Evolutionary conservation across 2,113 vertebrate species (phyloP), one percentile per base, ranked within the genome.

Genomic region (Macquaria ambigua): DNA sequence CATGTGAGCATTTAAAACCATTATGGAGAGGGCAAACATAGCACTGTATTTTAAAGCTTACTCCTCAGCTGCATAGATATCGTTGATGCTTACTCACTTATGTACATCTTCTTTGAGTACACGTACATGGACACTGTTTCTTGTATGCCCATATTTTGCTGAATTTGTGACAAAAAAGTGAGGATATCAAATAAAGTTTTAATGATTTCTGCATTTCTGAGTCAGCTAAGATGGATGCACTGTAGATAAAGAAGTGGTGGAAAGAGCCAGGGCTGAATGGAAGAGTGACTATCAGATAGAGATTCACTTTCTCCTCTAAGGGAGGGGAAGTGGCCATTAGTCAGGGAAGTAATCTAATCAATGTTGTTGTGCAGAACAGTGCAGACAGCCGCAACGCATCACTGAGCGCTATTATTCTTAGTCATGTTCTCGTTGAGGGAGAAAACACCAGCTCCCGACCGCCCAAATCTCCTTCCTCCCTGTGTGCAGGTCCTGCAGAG

Each of bases 321-420:
- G 93, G 93, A 93, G 92, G 92, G 86, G 89, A 93, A 90, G 90
- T 85, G 74, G 86, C 83, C 91, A 93, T 94, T 95, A 93, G 93
- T 95, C 93, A 95, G 86, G 82, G 89, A 90, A 82, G 87, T 93
- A 94, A 94, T 93, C 91, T 92, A 94, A 94, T 95, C 90, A 94
- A 81, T 88, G 90, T 87, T 93, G 93, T 91, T 90, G 92, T 91
- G 89, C 91, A 93, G 91, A 93, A 86, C 87, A 81, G 90, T 70
- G 87, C 79, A 84, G 94, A 90, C 90, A 89, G 90, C 87, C 64
- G 81, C 77, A 75, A 81, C 89, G 87, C 91, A 91, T 90, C 90
- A 77, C 89, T 41, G 83, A 81, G 84, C 76, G 12, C 86, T 88
- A 93, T 93, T 93, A 93, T 91, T 94, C 94, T 95, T 91, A 85